These are phyloP conservation scores for Coregonus sp. DNA, from an alignment of 2,797 vertebrate species.

Conservation along the genomic window DNA sequence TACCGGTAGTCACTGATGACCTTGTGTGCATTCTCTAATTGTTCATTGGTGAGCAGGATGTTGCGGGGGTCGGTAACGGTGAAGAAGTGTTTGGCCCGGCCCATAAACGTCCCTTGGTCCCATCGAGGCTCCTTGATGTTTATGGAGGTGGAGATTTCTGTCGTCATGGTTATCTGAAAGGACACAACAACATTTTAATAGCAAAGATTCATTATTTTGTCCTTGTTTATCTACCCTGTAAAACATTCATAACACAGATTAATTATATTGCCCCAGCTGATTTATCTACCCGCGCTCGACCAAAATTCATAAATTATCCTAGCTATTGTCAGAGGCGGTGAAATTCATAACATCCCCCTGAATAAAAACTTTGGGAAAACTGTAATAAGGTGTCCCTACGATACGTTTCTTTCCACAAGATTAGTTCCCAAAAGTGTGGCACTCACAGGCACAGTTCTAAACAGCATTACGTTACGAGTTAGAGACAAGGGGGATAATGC, in stretches of 20 bases:
- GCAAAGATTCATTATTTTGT: too few relatives aligned
- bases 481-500: too few relatives aligned
- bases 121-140: constrained; percentile 97
- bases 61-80: constrained; percentile 98
- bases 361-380: background rate
- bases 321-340: background rate
- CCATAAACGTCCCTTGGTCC: constrained; percentile 94
- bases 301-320: background rate
- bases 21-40: constrained; percentile 84
- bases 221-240: too few relatives aligned
- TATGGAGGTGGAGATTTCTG: constrained; percentile 85
- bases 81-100: constrained; percentile 96
- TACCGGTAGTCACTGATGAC: constrained; percentile 95
- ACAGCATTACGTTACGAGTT: background rate
- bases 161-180: constrained; percentile 85
- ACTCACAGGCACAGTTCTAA: background rate
- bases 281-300: too few relatives aligned
- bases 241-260: background rate
- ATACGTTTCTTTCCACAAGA: background rate
- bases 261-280: background rate
- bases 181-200: too few relatives aligned
- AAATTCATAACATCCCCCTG: background rate
- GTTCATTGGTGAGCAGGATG: constrained; percentile 87
- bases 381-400: background rate
- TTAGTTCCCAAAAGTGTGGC: background rate